A percentile compares a stretch with the other conserved stretches of the same genome.
phyloP scores from a whole-genome alignment of 92 coral and sea anemone species.

The Paragorgia papillata region DNA sequence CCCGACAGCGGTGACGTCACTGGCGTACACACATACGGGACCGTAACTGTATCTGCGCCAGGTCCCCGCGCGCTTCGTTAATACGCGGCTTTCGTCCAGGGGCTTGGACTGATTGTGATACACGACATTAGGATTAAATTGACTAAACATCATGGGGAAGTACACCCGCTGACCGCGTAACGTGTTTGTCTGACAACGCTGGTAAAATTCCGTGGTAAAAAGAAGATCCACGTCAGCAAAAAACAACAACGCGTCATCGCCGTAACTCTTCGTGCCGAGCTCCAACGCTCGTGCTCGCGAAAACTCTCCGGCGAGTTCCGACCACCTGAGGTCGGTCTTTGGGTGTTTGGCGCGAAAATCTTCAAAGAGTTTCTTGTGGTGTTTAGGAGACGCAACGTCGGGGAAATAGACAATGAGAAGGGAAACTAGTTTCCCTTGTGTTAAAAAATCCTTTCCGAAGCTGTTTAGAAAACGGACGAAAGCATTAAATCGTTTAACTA shows the following conservation, averaged over 20 bases:
- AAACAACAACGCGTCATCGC: conserved; percentile 72
- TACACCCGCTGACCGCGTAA: conserved; percentile 85
- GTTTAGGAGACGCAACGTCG: conserved; percentile 64
- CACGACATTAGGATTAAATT: conserved; percentile 74
- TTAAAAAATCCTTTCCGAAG: conserved; percentile 79
- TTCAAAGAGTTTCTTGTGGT: conserved; percentile 70
- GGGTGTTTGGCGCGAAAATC: conserved; percentile 74
- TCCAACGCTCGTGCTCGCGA: conserved; percentile 91
- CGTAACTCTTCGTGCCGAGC: conserved; percentile 86
- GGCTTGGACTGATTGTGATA: conserved; percentile 56
- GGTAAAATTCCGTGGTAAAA: conserved; percentile 74
- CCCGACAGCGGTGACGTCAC: conserved; percentile 81
- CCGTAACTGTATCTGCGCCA: conserved; percentile 97
- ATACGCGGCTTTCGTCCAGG: conserved; percentile 11
- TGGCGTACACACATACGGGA: conserved; percentile 81
- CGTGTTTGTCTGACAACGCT: conserved; percentile 89
- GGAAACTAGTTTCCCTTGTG: conserved; percentile 64
- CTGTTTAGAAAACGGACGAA: conserved; percentile 66
- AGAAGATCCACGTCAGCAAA: conserved; percentile 93
- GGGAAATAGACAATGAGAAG: conserved; percentile 92
- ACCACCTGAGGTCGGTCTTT: conserved; percentile 78
- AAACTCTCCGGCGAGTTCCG: conserved; percentile 85
- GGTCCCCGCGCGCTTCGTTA: conserved; percentile 83
- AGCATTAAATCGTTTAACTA: conserved; percentile 78
- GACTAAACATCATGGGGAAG: conserved; percentile 95